These are phyloP conservation scores for Tenthredo distinguenda DNA, from an alignment of 2,888 invertebrate species.

Conservation along the genomic window DNA sequence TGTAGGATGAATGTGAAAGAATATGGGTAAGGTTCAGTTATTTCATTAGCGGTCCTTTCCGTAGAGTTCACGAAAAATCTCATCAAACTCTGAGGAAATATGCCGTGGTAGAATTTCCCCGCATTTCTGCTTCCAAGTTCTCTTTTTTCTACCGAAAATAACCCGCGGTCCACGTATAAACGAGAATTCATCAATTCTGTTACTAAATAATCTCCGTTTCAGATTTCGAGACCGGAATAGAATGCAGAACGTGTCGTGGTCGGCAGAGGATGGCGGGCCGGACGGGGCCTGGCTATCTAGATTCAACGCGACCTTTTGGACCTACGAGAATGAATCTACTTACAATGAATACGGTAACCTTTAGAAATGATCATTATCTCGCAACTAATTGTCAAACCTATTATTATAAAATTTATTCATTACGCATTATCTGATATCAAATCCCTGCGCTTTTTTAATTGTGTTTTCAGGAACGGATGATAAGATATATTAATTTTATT, in stretches of 20 bases:
- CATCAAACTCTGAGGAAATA: neutral
- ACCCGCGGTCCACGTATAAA: neutral
- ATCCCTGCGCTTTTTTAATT: neutral
- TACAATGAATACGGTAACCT: conserved; percentile 64
- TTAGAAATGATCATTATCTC: neutral
- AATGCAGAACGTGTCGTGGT: conserved; percentile 63
- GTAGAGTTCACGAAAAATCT: neutral
- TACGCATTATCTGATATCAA: neutral
- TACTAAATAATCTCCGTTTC: conserved; percentile 10
- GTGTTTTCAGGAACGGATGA: neutral
- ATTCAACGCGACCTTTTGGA: conserved; percentile 59
- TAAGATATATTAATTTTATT: conserved; percentile 3
- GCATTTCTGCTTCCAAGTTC: neutral
- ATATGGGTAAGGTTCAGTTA: neutral
- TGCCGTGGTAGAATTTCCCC: neutral
- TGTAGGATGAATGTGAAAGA: neutral
- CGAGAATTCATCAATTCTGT: neutral
- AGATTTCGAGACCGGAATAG: conserved; percentile 23
- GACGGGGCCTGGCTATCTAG: conserved; percentile 56
- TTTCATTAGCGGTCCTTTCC: neutral
- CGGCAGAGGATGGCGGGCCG: conserved; percentile 60
- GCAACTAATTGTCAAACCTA: neutral
- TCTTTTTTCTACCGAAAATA: neutral
- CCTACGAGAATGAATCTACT: conserved; percentile 56
- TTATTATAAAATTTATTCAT: neutral